These are phyloP conservation scores for Sterna hirundo DNA, from an alignment of 2,113 vertebrate species.

Conservation along the genomic window DNA sequence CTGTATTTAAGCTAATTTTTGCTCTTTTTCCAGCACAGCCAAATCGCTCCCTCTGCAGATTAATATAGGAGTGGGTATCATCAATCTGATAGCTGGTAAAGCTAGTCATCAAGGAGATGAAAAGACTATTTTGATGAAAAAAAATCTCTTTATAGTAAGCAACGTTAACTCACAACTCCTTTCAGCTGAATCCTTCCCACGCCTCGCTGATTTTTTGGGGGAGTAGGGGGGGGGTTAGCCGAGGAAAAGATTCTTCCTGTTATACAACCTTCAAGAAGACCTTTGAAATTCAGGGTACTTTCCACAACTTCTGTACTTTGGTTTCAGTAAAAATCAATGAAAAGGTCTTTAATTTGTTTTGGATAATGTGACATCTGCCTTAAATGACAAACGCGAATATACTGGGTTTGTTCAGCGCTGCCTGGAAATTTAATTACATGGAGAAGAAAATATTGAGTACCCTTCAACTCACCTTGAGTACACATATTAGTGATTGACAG, in stretches of 20 bases:
- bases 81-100: background rate
- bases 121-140: too few species aligned
- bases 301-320: background rate
- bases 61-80: background rate
- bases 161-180: background rate
- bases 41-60: background rate
- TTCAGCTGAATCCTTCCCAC: background rate
- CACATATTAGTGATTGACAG: background rate
- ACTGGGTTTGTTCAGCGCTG: background rate
- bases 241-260: background rate
- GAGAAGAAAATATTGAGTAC: background rate
- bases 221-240: rapidly evolving
- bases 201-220: background rate
- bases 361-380: background rate
- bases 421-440: background rate
- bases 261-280: background rate
- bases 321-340: background rate
- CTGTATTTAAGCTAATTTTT: background rate
- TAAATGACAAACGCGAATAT: background rate
- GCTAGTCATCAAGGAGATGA: too few species aligned
- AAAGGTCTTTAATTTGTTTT: background rate
- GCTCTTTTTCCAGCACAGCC: background rate
- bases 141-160: background rate
- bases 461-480: background rate
- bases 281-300: background rate